Evolutionary conservation across 2,113 vertebrate genomes (phyloP).

Genomic region (Sclerurus mexicanus): DNA sequence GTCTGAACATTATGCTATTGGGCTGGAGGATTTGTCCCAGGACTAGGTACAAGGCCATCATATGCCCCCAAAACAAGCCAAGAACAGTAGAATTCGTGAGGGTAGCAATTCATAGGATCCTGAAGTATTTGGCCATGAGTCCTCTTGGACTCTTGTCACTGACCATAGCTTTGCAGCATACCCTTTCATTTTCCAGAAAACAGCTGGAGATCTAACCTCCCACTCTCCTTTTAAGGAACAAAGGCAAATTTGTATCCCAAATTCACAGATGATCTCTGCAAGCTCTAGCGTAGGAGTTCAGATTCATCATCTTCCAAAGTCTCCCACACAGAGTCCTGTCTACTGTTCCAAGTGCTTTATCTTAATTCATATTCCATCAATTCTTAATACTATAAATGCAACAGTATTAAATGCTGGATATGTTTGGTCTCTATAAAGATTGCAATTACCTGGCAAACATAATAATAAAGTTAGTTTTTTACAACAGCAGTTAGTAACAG

Average conservation of each 20-base stretch:
- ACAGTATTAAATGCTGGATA: not conserved
- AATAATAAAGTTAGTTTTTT: constrained; percentile 21
- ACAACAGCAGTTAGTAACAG: not conserved
- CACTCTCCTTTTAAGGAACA: not conserved
- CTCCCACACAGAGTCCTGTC: not conserved
- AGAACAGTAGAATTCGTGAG: not conserved
- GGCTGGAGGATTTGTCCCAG: not conserved
- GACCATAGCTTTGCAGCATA: not conserved
- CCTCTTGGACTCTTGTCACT: not conserved
- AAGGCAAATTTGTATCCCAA: not conserved
- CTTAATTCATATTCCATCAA: not conserved
- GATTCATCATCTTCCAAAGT: not conserved
- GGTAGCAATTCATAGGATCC: not conserved
- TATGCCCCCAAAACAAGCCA: not conserved
- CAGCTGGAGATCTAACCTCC: not conserved
- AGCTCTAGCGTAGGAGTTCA: not conserved
- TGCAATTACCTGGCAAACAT: not conserved
- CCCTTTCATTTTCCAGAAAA: not conserved
- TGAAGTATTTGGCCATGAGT: not conserved
- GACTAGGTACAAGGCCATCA: accelerated
- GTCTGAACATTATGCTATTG: accelerated
- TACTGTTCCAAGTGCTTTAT: not conserved
- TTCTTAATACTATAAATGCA: constrained; percentile 5
- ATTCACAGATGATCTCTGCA: not conserved
- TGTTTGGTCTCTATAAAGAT: not conserved